Evolutionary conservation across 2,113 vertebrate species (phyloP).

Genomic region (Pelodiscus sinensis): DNA sequence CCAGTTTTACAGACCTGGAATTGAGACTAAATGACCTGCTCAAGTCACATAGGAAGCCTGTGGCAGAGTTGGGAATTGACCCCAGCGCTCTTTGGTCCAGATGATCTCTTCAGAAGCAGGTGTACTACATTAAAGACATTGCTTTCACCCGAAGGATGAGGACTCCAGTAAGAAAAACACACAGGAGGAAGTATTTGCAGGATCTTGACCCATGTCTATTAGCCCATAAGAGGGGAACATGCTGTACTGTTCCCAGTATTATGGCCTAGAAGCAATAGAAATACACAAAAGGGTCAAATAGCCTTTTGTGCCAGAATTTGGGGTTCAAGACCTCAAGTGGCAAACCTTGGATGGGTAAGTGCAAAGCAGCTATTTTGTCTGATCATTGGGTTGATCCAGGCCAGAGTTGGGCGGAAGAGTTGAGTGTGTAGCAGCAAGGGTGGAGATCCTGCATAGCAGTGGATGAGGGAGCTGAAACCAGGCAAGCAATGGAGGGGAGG

Average conservation of each 20-base stretch:
- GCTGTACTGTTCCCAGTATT: neutral
- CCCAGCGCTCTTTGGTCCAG: neutral
- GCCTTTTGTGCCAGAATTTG: no score
- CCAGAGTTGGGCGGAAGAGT: neutral
- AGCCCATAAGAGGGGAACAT: neutral
- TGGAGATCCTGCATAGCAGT: no score
- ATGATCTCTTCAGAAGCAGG: neutral
- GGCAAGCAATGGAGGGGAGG: neutral
- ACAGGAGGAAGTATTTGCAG: neutral
- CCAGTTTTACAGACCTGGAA: neutral
- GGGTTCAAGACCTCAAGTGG: no score
- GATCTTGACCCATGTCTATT: neutral
- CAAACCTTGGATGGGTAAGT: no score
- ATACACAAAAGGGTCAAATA: no score
- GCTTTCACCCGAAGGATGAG: neutral
- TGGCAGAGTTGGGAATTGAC: neutral
- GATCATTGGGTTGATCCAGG: neutral
- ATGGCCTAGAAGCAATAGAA: neutral
- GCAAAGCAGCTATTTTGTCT: fast-evolving
- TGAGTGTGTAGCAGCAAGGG: neutral
- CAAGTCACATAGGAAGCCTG: neutral
- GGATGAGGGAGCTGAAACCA: neutral
- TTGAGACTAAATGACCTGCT: neutral
- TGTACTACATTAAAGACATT: neutral
- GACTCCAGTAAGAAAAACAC: neutral